Evolutionary conservation across 1,140 invertebrate species (phyloP).

Genomic region (Ceratosolen solmsi): DNA sequence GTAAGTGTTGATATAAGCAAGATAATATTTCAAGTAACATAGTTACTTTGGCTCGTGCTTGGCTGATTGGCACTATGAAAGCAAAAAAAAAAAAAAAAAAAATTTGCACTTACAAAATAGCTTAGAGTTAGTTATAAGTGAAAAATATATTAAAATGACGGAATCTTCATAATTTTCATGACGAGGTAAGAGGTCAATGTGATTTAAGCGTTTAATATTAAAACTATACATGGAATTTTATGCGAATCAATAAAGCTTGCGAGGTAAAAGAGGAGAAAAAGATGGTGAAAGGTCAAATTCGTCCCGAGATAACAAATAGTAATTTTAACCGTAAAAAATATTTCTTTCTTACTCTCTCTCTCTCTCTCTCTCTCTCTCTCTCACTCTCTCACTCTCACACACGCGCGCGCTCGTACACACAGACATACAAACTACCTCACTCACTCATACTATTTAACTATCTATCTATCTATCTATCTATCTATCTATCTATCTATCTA

Average conservation of each 20-base stretch:
- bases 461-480: neutral
- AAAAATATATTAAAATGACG: constrained; percentile 1
- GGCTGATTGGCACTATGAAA: neutral
- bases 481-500: neutral
- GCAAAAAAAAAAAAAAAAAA: neutral
- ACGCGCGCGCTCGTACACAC: too few relatives aligned
- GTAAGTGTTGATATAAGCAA: neutral
- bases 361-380: neutral
- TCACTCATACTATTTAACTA: neutral
- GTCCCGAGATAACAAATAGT: constrained; percentile 41
- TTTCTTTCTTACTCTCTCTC: neutral
- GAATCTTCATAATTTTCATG: neutral
- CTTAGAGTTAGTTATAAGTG: neutral
- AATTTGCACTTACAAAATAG: neutral
- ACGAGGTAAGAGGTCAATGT: neutral
- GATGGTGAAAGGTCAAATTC: constrained; percentile 16
- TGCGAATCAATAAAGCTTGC: constrained; percentile 32
- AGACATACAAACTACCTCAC: too few relatives aligned
- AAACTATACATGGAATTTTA: neutral
- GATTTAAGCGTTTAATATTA: neutral
- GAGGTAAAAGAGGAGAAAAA: neutral
- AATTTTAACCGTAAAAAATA: constrained; percentile 47
- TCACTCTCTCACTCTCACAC: neutral
- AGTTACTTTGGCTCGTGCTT: neutral
- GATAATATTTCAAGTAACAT: neutral